Percentiles rank a stretch among this genome's conserved stretches.
Conservation (phyloP, 2,888 invertebrate genomes). For the Nomada flava region DNA sequence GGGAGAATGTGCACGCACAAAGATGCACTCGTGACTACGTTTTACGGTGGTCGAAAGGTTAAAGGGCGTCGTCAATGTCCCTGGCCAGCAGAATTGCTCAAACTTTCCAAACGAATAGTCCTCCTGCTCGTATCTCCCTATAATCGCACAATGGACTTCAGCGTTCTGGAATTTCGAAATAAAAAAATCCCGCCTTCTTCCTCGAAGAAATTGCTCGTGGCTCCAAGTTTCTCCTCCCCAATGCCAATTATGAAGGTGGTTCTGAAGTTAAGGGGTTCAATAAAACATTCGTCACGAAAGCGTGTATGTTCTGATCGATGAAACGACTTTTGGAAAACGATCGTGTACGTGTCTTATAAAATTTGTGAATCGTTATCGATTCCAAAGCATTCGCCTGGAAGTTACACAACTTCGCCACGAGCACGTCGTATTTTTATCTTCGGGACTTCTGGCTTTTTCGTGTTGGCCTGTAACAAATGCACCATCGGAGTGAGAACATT, state of each 20-base stretch:
- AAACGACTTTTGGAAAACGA: background rate
- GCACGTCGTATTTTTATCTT: no score
- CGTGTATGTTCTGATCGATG: background rate
- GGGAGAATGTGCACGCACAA: slow-evolving; percentile 1
- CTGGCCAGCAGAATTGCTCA: slow-evolving; percentile 26
- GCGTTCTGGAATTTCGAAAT: slow-evolving; percentile 15
- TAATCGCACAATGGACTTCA: slow-evolving; percentile 42
- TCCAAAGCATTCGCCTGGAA: no score
- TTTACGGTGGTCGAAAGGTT: slow-evolving; percentile 56
- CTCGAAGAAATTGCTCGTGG: slow-evolving; percentile 1
- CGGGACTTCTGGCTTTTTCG: no score
- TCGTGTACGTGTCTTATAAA: no score
- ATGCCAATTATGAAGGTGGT: background rate
- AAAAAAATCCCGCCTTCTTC: slow-evolving; percentile 13
- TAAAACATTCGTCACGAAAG: background rate
- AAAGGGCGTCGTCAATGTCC: slow-evolving; percentile 51
- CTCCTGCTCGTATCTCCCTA: slow-evolving; percentile 39
- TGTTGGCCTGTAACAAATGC: background rate
- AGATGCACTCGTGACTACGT: slow-evolving; percentile 30
- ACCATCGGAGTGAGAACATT: background rate
- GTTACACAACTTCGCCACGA: no score
- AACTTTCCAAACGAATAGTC: slow-evolving; percentile 57
- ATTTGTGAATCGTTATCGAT: no score
- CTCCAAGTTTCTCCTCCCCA: background rate
- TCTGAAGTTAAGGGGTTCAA: slow-evolving; percentile 13